phyloP scores from a whole-genome alignment of 2,888 invertebrate species.

The Zele albiditarsus region DNA sequence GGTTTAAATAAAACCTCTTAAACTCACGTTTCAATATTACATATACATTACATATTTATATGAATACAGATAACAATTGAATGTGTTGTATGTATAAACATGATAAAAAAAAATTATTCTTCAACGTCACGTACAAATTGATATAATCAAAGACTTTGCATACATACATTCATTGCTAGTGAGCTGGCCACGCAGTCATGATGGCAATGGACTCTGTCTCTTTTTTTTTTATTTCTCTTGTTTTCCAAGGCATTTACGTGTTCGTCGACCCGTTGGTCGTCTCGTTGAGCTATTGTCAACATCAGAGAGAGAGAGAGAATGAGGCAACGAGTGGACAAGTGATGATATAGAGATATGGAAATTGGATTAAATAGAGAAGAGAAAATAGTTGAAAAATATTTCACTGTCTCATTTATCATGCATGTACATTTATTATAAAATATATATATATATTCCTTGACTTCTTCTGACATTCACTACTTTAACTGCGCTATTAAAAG shows the following conservation, averaged over 20 bases:
- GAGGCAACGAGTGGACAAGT: not conserved
- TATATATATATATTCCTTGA: not conserved
- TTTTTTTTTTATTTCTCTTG: not conserved
- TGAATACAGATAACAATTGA: not conserved
- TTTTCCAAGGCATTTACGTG: conserved; percentile 29
- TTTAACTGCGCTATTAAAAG: conserved; percentile 20
- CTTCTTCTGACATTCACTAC: not conserved
- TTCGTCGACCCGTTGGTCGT: conserved; percentile 35
- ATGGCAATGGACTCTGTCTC: conserved; percentile 20
- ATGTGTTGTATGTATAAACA: too few relatives aligned
- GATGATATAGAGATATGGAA: conserved; percentile 2
- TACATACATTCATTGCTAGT: conserved; percentile 9
- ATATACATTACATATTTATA: not conserved
- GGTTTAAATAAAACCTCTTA: not conserved
- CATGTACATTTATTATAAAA: not conserved
- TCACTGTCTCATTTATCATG: not conserved
- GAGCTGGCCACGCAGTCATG: conserved; percentile 15
- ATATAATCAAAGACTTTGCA: conserved; percentile 26
- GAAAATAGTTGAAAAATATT: conserved; percentile 9
- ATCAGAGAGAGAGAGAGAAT: not conserved
- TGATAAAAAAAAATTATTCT: not conserved
- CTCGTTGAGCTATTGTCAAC: conserved; percentile 12
- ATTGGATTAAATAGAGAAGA: not conserved
- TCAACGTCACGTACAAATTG: conserved; percentile 26
- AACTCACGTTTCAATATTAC: not conserved